These are phyloP conservation scores for Sturnira hondurensis DNA, from an alignment of 2,113 vertebrate genomes.

Conservation along the genomic window DNA sequence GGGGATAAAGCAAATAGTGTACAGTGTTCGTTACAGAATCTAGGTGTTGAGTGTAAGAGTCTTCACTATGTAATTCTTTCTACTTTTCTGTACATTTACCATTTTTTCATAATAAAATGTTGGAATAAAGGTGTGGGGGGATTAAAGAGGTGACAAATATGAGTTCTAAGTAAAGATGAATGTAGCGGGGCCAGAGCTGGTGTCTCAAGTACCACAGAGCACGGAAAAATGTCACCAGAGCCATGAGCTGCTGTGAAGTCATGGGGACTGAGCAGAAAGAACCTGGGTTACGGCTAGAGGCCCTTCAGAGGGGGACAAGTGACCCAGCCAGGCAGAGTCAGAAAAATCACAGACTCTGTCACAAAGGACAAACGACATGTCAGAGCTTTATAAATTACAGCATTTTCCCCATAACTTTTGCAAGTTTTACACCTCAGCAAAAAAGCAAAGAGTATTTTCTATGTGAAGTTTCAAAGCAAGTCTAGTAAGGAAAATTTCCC, in stretches of 20 bases:
- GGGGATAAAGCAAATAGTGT: not conserved
- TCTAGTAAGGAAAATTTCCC: not conserved
- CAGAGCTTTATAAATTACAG: not conserved
- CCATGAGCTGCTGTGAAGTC: fast-evolving
- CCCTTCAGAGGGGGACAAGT: not conserved
- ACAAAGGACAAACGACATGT: not conserved
- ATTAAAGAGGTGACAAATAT: not conserved
- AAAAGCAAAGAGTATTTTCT: constrained; percentile 17
- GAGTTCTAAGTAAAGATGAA: not conserved
- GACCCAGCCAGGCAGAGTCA: not conserved
- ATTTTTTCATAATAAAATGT: not conserved
- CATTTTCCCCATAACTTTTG: not conserved
- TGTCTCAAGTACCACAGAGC: not conserved
- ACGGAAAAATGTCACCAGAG: not conserved
- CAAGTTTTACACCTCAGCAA: constrained; percentile 16
- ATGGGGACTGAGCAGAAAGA: not conserved
- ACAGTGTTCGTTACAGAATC: not conserved
- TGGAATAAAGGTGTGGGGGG: not conserved
- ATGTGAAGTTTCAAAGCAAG: constrained; percentile 22
- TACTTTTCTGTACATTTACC: not conserved
- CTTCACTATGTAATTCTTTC: not conserved
- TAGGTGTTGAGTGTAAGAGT: not conserved
- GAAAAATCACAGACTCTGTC: not conserved
- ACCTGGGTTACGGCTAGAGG: not conserved
- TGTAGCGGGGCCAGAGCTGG: not conserved